A percentile compares a stretch with the other conserved stretches of the same genome.
phyloP scores from a whole-genome alignment of 37 sponge, comb jelly and placozoan species.

The Geodia barretti region DNA sequence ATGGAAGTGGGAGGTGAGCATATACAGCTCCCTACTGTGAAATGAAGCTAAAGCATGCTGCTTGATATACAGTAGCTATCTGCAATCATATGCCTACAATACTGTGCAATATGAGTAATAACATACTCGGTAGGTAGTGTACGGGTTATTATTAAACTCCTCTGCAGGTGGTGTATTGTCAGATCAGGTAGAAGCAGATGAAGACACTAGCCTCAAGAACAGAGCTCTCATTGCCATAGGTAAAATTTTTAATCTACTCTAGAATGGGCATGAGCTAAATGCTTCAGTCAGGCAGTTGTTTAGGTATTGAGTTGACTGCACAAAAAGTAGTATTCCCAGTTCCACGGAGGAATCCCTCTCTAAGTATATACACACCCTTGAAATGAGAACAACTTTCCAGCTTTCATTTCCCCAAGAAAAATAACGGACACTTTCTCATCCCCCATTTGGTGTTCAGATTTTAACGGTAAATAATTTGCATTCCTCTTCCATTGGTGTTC shows the following conservation, averaged over 20 bases:
- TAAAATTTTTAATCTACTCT: slow-evolving; percentile 7
- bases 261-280: background rate
- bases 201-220: slow-evolving; percentile 28
- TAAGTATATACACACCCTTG: background rate
- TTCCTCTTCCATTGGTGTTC: too few species aligned
- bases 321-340: too few species aligned
- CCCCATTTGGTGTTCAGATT: too few species aligned
- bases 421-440: too few species aligned
- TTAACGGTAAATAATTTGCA: too few species aligned
- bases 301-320: too few species aligned
- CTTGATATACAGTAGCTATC: background rate
- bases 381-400: too few species aligned
- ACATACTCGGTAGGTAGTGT: background rate
- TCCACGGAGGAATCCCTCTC: too few species aligned
- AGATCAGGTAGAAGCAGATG: slow-evolving; percentile 59
- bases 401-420: too few species aligned
- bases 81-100: background rate
- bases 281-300: background rate
- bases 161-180: slow-evolving; percentile 40
- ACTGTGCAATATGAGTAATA: background rate
- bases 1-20: slow-evolving; percentile 35
- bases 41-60: too few species aligned
- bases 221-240: slow-evolving; percentile 53
- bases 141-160: background rate
- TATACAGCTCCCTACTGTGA: background rate